These are phyloP conservation scores for Heliconius ethilla DNA, from an alignment of 2,888 invertebrate genomes.

Conservation along the genomic window DNA sequence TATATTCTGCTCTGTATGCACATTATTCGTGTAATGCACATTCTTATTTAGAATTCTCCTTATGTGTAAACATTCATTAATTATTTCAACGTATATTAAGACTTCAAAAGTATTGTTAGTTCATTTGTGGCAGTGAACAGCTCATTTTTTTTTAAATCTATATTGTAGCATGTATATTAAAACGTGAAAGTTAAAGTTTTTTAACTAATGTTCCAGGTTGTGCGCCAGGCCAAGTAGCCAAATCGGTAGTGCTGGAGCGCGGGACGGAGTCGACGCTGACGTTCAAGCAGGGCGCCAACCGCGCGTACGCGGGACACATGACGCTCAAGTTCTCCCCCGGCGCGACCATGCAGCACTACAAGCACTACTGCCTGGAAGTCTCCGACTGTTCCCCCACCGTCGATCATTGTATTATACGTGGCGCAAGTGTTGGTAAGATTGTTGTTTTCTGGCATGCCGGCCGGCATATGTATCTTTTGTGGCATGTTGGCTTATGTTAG, in stretches of 20 bases:
- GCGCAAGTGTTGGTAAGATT: slow-evolving; percentile 93
- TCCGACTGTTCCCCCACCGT: slow-evolving; percentile 98
- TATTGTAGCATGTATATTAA: neutral
- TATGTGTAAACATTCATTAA: too few relatives aligned
- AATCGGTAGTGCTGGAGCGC: slow-evolving; percentile 95
- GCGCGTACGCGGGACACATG: slow-evolving; percentile 96
- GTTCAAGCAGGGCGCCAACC: slow-evolving; percentile 97
- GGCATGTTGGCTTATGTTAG: too few relatives aligned
- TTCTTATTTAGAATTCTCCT: neutral
- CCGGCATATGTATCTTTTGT: too few relatives aligned
- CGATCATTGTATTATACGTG: slow-evolving; percentile 98
- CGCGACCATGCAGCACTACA: slow-evolving; percentile 96
- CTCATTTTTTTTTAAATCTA: neutral
- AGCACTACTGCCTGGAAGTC: slow-evolving; percentile 98
- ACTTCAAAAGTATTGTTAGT: neutral
- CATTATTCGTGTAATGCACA: neutral
- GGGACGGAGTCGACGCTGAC: slow-evolving; percentile 97
- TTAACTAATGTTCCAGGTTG: slow-evolving; percentile 81
- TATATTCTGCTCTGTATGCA: too few relatives aligned
- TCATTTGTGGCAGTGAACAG: neutral
- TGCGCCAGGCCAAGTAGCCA: slow-evolving; percentile 95
- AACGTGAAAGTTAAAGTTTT: neutral
- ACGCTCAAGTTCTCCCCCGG: slow-evolving; percentile 97
- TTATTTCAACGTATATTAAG: too few relatives aligned
- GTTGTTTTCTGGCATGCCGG: neutral